Base-by-base conservation (phyloP, 2,888 invertebrate genomes). In the Amiota communis region DNA sequence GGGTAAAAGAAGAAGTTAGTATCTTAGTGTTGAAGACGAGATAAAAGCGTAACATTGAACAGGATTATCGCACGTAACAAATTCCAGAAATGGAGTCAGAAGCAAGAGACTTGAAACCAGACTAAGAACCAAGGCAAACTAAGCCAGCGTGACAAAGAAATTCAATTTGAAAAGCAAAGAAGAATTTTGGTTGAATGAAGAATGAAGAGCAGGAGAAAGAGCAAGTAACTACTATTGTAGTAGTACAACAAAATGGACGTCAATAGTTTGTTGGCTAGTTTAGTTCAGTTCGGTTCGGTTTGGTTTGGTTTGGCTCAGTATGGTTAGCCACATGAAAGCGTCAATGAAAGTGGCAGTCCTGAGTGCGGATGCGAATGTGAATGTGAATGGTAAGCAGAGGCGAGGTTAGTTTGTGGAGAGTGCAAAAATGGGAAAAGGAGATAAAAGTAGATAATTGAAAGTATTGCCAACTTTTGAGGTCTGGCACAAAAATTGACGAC, bases 261-360 rank as follows among this genome's bases (percentile, higher is more conserved):
- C n/a, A 65, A 65, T 65, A 48, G 65, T 65, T 65, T 49, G 65
- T 65, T 48, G 65, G 47, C 65, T 48, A 49, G 48, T 65, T 65
- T 20, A 20, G 59, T 59, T 59, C 6, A 36, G 36, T 36, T 36
- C 53, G 78, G 53, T 53, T 53, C 10, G 12, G 13, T n/a, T 53
- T 53, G 53, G 53, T 53, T 36, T 36, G 36, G 36, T 36, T 36
- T 36, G 36, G 36, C 6, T 36, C 53, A 10, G 53, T 53, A 46
- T 57, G 71, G 75, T 61, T 68, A 75, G 78, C 85, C 82, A 83
- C 85, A 84, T 83, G 78, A 78, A 78, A 78, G 78, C 70, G 73
- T 72, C 15, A 49, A 61, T 51, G 36, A 49, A 36, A 36, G 69
- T 53, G 59, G n/a, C 59, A 17, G 20, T 10, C n/a, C n/a, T 57